phyloP scores from a whole-genome alignment of 1,140 invertebrate genomes.

The Rhagoletis zephyria region DNA sequence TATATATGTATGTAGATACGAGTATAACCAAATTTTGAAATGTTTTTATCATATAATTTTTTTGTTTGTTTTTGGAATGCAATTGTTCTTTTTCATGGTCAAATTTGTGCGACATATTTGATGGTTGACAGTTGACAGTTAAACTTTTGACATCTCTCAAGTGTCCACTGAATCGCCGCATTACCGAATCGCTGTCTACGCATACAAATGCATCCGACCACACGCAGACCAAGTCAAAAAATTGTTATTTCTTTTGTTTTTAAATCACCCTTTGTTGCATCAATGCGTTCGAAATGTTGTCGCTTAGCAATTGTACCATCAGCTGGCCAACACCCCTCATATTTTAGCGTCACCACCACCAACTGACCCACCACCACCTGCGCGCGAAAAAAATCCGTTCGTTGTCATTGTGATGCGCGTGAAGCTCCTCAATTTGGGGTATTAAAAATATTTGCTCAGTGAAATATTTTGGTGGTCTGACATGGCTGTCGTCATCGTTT shows the following conservation, averaged over 20 bases:
- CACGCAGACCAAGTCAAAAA: too few relatives aligned
- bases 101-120: conserved; percentile 24
- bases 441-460: conserved; percentile 52
- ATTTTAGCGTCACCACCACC: too few relatives aligned
- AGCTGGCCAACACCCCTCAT: too few relatives aligned
- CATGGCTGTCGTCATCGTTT: conserved; percentile 36
- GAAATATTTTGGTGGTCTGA: conserved; percentile 44
- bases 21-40: too few relatives aligned
- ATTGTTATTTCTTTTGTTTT: neutral
- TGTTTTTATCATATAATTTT: too few relatives aligned
- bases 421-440: conserved; percentile 47
- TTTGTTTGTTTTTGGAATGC: neutral
- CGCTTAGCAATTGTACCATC: neutral
- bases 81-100: conserved; percentile 33
- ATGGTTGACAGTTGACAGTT: conserved; percentile 38
- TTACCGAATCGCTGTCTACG: conserved; percentile 17
- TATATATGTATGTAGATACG: too few relatives aligned
- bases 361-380: neutral
- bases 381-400: neutral
- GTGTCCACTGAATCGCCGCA: neutral
- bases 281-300: too few relatives aligned
- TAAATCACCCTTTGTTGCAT: neutral
- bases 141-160: conserved; percentile 43
- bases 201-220: neutral
- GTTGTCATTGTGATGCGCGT: conserved; percentile 1